Percentiles rank a stretch among this genome's conserved stretches.
phyloP scores from a whole-genome alignment of 2,888 invertebrate species.

The Tubulanus polymorphus region DNA sequence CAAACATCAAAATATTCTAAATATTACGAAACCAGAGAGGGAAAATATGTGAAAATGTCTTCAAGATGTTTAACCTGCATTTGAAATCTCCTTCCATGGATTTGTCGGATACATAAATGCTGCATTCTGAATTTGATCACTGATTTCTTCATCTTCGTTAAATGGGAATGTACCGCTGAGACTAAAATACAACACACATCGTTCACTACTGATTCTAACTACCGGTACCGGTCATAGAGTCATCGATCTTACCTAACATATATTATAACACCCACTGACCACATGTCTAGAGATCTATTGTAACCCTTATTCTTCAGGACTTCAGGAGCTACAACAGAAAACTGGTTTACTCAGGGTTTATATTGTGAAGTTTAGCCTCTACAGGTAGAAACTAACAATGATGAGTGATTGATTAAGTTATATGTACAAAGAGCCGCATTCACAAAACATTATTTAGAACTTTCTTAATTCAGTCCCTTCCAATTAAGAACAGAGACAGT shows the following conservation, averaged over 20 bases:
- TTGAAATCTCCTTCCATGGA: conserved; percentile 96
- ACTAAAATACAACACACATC: conserved; percentile 59
- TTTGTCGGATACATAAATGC: conserved; percentile 98
- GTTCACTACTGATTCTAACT: no score
- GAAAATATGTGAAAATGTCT: no score
- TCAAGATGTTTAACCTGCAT: conserved; percentile 72
- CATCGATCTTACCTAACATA: conserved; percentile 67
- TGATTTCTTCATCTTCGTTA: conserved; percentile 99
- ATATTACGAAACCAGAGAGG: no score
- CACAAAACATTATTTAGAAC: no score
- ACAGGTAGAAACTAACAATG: no score
- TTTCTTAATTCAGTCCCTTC: no score
- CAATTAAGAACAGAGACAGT: no score
- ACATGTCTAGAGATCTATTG: conserved; percentile 98
- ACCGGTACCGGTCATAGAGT: no score
- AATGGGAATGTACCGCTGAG: conserved; percentile 98
- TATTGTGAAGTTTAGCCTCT: no score
- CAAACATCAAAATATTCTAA: background rate
- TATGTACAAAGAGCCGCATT: no score
- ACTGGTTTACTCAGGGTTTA: no score
- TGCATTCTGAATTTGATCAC: conserved; percentile 99
- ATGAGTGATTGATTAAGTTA: no score
- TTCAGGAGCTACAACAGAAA: conserved; percentile 98
- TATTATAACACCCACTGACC: conserved; percentile 98
- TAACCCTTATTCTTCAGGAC: conserved; percentile 97